Evolutionary conservation across 2,113 vertebrate genomes (phyloP).

Genomic region (Galemys pyrenaicus): DNA sequence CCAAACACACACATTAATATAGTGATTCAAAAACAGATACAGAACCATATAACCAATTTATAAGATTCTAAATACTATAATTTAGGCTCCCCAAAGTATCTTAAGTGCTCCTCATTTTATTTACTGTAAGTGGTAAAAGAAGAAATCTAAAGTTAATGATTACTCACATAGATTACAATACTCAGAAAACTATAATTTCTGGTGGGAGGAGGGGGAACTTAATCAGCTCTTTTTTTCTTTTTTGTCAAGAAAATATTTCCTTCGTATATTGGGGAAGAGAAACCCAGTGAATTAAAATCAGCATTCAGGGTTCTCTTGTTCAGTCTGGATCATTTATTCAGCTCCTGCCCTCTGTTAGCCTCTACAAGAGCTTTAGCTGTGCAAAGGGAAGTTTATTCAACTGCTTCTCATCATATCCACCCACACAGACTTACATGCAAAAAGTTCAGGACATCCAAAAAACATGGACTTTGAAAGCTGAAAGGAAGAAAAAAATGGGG

Average conservation of each 20-base stretch:
- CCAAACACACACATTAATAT: not conserved
- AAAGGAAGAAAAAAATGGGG: conserved; percentile 25
- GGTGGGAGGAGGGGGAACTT: not conserved
- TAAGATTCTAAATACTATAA: conserved; percentile 7
- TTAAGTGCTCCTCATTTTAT: not conserved
- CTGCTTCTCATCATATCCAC: conserved; percentile 77
- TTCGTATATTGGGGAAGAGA: not conserved
- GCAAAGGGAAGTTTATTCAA: conserved; percentile 78
- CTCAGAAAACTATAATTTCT: not conserved
- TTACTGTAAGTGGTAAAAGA: conserved; percentile 34
- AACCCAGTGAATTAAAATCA: conserved; percentile 47
- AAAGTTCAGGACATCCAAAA: conserved; percentile 65
- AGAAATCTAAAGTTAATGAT: not conserved
- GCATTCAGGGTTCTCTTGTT: conserved; percentile 10
- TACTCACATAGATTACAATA: not conserved
- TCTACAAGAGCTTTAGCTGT: conserved; percentile 31
- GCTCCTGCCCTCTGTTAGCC: conserved; percentile 34
- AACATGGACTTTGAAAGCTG: conserved; percentile 55
- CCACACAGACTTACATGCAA: conserved; percentile 66
- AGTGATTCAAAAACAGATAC: conserved; percentile 13
- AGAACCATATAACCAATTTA: not conserved
- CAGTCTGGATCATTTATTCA: conserved; percentile 39
- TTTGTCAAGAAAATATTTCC: conserved; percentile 43
- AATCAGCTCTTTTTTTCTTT: not conserved
- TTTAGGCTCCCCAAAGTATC: not conserved